A percentile compares a stretch with the other conserved stretches of the same genome.
Conservation (phyloP, 2,113 vertebrate genomes). For the Tinamus guttatus region DNA sequence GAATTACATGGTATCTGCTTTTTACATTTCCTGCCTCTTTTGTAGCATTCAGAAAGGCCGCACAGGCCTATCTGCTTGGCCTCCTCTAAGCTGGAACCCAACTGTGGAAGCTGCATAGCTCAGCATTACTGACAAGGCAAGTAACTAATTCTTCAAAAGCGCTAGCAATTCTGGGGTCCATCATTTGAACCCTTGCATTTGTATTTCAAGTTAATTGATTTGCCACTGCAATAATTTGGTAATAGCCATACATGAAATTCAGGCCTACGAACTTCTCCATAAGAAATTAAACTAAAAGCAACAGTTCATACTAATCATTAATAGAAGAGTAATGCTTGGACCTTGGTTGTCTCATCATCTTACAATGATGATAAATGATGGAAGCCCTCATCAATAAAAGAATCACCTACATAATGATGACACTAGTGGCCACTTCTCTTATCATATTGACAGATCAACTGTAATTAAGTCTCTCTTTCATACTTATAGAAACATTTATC, state of each 20-base stretch:
- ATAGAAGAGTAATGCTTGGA: not conserved
- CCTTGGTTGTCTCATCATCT: not conserved
- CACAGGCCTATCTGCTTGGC: not conserved
- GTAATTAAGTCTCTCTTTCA: not conserved
- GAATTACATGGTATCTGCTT: slow-evolving; percentile 19
- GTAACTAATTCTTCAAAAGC: not conserved
- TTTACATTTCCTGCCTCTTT: not conserved
- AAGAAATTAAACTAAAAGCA: not conserved
- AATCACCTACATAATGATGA: not conserved
- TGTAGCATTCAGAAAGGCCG: not conserved
- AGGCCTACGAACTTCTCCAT: no score
- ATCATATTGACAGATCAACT: rapidly evolving
- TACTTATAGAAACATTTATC: rapidly evolving
- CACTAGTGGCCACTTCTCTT: not conserved
- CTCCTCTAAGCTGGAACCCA: not conserved
- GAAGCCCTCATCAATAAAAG: not conserved
- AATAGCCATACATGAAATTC: not conserved
- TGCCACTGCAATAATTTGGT: not conserved
- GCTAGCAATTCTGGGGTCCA: not conserved
- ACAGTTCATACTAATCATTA: not conserved
- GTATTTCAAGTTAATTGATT: not conserved
- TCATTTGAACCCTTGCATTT: not conserved
- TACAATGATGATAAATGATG: rapidly evolving
- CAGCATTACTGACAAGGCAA: not conserved
- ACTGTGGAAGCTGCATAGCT: not conserved